Evolutionary conservation across 2,888 invertebrate species (phyloP).

Genomic region (Xestia xanthographa): DNA sequence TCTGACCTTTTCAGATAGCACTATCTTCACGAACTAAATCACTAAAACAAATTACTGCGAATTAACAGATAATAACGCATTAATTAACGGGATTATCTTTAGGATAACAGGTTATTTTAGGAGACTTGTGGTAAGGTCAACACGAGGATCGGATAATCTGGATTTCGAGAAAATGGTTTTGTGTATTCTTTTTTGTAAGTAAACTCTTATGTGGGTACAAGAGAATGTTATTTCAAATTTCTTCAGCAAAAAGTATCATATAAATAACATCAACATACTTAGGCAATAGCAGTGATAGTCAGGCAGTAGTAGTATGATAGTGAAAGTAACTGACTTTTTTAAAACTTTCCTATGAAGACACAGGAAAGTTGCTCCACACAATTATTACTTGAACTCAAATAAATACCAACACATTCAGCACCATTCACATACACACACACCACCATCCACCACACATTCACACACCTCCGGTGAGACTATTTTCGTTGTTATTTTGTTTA

Average conservation of each 20-base stretch:
- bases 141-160: neutral
- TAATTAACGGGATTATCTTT: constrained; percentile 34
- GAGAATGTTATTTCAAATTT: neutral
- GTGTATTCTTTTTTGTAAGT: neutral
- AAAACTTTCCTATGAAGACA: too few relatives aligned
- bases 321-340: too few relatives aligned
- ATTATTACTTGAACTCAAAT: too few relatives aligned
- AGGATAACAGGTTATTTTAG: constrained; percentile 19
- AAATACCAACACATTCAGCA: too few relatives aligned
- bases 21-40: constrained; percentile 29
- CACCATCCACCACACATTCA: too few relatives aligned
- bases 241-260: neutral
- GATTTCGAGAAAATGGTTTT: neutral
- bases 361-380: too few relatives aligned
- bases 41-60: constrained; percentile 36
- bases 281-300: too few relatives aligned
- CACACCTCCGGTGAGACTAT: too few relatives aligned
- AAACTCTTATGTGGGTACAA: neutral
- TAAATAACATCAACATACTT: neutral
- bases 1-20: constrained; percentile 42
- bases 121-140: constrained; percentile 22
- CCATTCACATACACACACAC: too few relatives aligned
- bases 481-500: too few relatives aligned
- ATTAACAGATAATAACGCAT: constrained; percentile 35
- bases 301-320: too few relatives aligned